Conservation (phyloP, 2,888 invertebrate genomes). For the Drosophila macrospina region DNA sequence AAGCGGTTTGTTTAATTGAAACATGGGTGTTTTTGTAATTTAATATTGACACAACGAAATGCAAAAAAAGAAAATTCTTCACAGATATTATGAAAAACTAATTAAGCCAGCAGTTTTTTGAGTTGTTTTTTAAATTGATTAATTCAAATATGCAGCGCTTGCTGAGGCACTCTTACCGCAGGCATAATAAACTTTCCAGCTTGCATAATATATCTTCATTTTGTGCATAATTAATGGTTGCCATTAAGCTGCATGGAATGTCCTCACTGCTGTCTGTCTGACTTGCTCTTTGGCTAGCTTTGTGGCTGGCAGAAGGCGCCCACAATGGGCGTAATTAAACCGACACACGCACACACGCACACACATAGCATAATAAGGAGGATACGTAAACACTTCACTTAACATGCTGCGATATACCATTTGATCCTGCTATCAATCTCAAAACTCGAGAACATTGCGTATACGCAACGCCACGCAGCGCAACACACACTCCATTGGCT, state of each 20-base stretch:
- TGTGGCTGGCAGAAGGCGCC: slow-evolving; percentile 32
- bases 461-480: slow-evolving; percentile 54
- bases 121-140: slow-evolving; percentile 55
- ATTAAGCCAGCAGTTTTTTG: slow-evolving; percentile 50
- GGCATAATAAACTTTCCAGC: slow-evolving; percentile 55
- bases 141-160: slow-evolving; percentile 61
- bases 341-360: slow-evolving; percentile 29
- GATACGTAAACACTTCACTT: slow-evolving; percentile 67
- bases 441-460: slow-evolving; percentile 57
- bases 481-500: slow-evolving; percentile 28
- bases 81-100: slow-evolving; percentile 53
- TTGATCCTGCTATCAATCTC: slow-evolving; percentile 75
- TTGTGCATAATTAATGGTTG: slow-evolving; percentile 69
- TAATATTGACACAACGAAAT: slow-evolving; percentile 43
- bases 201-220: slow-evolving; percentile 69
- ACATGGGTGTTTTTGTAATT: slow-evolving; percentile 38
- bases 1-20: slow-evolving; percentile 31
- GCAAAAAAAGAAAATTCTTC: slow-evolving; percentile 2
- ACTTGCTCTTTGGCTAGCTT: slow-evolving; percentile 42
- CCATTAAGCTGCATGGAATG: slow-evolving; percentile 59
- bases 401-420: slow-evolving; percentile 74
- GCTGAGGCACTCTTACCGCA: slow-evolving; percentile 11
- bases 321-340: slow-evolving; percentile 60
- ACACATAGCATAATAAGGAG: slow-evolving; percentile 11
- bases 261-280: slow-evolving; percentile 2